Evolutionary conservation across 2,888 invertebrate genomes (phyloP), one percentile per base, ranked within the genome.

Genomic region (Pyrrhosoma nymphula): DNA sequence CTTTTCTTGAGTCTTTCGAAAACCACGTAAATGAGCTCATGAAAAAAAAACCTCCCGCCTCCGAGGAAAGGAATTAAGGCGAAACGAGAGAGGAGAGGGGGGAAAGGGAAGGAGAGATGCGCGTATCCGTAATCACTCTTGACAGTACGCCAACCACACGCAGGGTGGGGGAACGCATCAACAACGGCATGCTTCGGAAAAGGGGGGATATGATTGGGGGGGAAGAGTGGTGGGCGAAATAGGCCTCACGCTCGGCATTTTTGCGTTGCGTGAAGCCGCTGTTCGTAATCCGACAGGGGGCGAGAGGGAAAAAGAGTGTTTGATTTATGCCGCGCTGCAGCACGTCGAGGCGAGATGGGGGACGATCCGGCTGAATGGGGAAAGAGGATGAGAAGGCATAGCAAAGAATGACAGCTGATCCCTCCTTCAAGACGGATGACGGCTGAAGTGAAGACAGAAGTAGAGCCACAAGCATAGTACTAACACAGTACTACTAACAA

Each of bases 181-280:
- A 10, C 55, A 47, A 47, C 26, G 56, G 23, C 26, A 16, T 23
- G 14, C 18, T n/a, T 55, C 16, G 16, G 26, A 0, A 23, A 55
- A 89, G 10, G 89, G 55, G 10, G 3, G 89, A 26, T 69, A 2
- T 0, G 26, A 8, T 47, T 47, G 47, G 47, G 47, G 47, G 4
- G 47, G 69, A 69, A n/a, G 69, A 10, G 10, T 18, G n/a, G 69
- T 30, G 60, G 60, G 60, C 16, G 69, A 75, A 93, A 39, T 93
- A 93, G 93, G 93, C 93, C 93, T 55, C 93, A 47, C 93, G 93
- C 93, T 75, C 69, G 47, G 75, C 93, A 93, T 16, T 47, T 63
- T 55, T 47, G 93, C 93, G 69, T 26, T 69, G 93, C 93, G 93
- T 63, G 93, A 93, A 93, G 93, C n/a, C 47, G 63, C 63, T 69